Base-by-base conservation (phyloP, 2,113 vertebrate species). In the Dissostichus mawsoni region DNA sequence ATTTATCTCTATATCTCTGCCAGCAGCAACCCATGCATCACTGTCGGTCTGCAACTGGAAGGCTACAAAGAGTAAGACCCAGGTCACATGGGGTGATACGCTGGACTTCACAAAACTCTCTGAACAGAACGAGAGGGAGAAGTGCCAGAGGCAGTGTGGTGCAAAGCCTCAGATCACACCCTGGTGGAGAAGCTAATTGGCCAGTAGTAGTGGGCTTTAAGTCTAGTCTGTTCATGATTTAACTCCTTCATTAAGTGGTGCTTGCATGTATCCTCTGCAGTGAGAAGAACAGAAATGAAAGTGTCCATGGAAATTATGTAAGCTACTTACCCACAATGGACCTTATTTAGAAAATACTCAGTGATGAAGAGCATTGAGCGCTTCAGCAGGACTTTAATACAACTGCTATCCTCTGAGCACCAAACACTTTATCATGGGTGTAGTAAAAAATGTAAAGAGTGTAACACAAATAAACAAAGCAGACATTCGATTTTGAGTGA, bases 1-100 rank as follows among this genome's bases (percentile, higher is more conserved):
- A 87, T 92, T 88, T 82, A 89, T 90, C 85, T 79, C 67, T 81
- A 72, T 83, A 88, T 87, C 88, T 89, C 81, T 74, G 86, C 88
- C 83, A 65, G 62, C 76, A 84, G 86, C 87, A 74, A 76, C 78
- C 62, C 44, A 87, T 90, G 86, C 57, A 63, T 93, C 89, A 88
- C 79, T 91, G 86, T 92, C 89, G 82, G 76, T 80, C 77, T 78
- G 70, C 56, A 57, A 80, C 73, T 71, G 81, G 45, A 80, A 83
- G 86, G 12, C 74, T 71, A 59, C 71, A 85, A 82, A 76, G 66
- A 87, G 76, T 58, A 36, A 80, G 83, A 74, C 78, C 85, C 68
- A 75, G 88, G 90, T 82, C 91, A 87, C 79, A 68, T 44, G 76
- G 82, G 75, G 74, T 63, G 68, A 80, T 20, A 36, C 10, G 0